Percentiles rank a stretch among this genome's conserved stretches.
Conservation (phyloP, 2,797 vertebrate species). For the Pseudochirops cupreus region DNA sequence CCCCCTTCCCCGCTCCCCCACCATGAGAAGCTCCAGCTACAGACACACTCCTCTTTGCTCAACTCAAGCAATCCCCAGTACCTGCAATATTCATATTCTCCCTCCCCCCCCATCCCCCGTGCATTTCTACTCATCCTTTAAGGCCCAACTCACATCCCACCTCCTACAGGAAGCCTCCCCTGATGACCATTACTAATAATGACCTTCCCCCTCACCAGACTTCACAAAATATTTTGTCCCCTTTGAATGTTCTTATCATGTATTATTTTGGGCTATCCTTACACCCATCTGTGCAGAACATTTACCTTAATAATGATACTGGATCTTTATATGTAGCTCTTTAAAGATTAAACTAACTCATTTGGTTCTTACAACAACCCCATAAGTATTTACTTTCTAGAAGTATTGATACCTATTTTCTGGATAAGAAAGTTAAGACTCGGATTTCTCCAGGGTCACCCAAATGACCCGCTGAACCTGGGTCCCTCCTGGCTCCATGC, state of each 20-base stretch:
- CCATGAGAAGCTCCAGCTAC: background rate
- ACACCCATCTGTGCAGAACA: background rate
- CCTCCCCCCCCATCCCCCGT: too few species aligned
- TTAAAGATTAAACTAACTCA: background rate
- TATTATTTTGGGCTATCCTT: background rate
- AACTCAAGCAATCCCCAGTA: background rate
- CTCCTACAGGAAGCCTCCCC: background rate
- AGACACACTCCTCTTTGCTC: background rate
- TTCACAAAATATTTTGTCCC: background rate
- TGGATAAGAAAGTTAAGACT: background rate
- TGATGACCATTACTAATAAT: background rate
- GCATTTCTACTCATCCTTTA: background rate
- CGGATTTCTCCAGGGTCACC: background rate
- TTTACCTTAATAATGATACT: background rate
- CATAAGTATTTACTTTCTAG: background rate
- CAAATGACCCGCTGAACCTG: background rate
- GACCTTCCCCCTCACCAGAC: background rate
- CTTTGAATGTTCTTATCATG: background rate
- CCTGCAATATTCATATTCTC: background rate
- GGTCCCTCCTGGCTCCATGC: background rate
- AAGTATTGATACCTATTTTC: background rate
- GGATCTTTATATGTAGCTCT: background rate
- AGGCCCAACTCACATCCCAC: background rate
- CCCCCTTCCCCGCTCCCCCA: too few species aligned
- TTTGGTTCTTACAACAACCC: background rate